Evolutionary conservation across 2,113 vertebrate genomes (phyloP).

Genomic region (Grammomys surdaster): DNA sequence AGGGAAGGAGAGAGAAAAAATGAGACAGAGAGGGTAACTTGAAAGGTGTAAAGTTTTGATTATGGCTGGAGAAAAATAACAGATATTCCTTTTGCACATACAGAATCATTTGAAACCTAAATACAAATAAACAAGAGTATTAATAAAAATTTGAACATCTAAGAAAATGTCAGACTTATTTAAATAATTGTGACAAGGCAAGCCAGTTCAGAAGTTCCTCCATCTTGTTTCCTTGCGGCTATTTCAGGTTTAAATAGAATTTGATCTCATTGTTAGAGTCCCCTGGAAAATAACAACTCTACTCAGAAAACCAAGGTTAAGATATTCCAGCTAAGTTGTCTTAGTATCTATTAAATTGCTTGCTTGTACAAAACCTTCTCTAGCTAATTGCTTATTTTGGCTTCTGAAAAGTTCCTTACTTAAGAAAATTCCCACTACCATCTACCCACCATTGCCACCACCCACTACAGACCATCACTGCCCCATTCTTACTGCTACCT

Average conservation of each 20-base stretch:
- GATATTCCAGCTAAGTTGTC: neutral
- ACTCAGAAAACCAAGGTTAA: neutral
- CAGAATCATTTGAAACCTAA: neutral
- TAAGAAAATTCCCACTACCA: neutral
- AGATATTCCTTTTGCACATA: neutral
- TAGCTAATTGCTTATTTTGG: neutral
- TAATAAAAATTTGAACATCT: neutral
- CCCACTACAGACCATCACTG: fast-evolving
- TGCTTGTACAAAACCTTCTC: neutral
- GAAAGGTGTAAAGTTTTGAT: neutral
- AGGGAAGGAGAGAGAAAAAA: no score
- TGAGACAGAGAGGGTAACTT: neutral
- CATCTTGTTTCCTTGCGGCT: neutral
- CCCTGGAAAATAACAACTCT: neutral
- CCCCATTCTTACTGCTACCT: neutral
- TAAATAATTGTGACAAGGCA: neutral
- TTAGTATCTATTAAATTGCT: neutral
- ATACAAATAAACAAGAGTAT: neutral
- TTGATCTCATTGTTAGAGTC: neutral
- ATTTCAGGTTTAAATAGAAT: neutral
- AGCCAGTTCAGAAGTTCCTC: neutral
- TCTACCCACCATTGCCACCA: no score
- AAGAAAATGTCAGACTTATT: neutral
- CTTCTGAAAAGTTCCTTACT: neutral
- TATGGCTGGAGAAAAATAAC: neutral